A percentile compares a stretch with the other conserved stretches of the same genome.
phyloP scores from a whole-genome alignment of 2,797 vertebrate species.

The Rhabdophis nuchalis region DNA sequence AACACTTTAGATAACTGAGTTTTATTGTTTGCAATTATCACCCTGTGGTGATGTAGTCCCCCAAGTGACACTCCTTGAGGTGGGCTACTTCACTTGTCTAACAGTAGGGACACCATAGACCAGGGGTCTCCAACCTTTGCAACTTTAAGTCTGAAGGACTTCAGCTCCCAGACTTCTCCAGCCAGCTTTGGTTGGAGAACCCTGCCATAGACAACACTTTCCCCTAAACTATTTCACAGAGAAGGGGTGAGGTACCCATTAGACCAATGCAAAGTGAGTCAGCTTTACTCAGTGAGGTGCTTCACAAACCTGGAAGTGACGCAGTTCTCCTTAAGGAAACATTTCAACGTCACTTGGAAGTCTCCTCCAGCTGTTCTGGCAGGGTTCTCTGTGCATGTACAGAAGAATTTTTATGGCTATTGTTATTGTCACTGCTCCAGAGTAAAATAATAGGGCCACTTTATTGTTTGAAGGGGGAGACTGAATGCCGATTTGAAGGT shows the following conservation, averaged over 20 bases:
- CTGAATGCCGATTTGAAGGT: neutral
- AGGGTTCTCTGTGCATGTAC: neutral
- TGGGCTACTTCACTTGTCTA: neutral
- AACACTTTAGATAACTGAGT: neutral
- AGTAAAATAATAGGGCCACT: neutral
- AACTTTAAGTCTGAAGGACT: too few relatives aligned
- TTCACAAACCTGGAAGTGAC: neutral
- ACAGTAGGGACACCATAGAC: neutral
- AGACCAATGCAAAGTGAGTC: neutral
- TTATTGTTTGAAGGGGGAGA: neutral
- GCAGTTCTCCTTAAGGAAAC: neutral
- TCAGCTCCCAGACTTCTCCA: too few relatives aligned
- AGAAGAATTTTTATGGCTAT: neutral
- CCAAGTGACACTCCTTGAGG: neutral
- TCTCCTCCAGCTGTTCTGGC: neutral
- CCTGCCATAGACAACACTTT: neutral
- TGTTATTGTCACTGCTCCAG: neutral
- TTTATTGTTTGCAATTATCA: neutral
- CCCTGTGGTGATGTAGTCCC: neutral
- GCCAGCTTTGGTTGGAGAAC: too few relatives aligned
- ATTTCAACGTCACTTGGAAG: neutral
- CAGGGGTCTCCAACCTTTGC: too few relatives aligned
- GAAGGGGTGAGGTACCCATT: neutral
- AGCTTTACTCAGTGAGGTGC: neutral
- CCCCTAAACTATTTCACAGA: neutral